phyloP scores from a whole-genome alignment of 92 coral and sea anemone genomes.

The Zoanthus gigantus region DNA sequence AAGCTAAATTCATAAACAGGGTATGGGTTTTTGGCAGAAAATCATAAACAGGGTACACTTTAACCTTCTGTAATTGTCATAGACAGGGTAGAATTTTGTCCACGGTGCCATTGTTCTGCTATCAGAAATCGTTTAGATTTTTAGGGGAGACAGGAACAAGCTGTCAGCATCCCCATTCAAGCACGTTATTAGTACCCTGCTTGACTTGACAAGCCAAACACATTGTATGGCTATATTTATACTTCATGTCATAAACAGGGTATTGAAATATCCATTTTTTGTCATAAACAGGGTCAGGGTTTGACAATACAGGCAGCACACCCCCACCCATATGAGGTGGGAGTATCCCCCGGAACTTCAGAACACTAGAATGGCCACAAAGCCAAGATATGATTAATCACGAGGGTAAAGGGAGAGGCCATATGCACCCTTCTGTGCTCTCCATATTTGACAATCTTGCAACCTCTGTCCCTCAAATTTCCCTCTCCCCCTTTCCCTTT shows the following conservation, averaged over 20 bases:
- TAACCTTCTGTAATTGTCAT: not conserved
- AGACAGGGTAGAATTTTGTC: slow-evolving; percentile 1
- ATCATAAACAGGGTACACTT: slow-evolving; percentile 14
- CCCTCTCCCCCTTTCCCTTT: not conserved
- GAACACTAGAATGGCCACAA: not conserved
- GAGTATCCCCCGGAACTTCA: no score
- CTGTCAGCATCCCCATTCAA: no score
- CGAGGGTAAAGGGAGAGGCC: not conserved
- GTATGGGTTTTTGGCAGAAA: slow-evolving; percentile 8
- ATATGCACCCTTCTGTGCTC: not conserved
- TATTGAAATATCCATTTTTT: not conserved
- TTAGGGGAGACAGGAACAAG: no score
- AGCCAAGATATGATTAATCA: slow-evolving; percentile 1
- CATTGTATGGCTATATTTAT: not conserved
- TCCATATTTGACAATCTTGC: not conserved
- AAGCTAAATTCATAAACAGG: slow-evolving; percentile 20
- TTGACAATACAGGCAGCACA: not conserved
- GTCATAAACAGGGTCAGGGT: slow-evolving; percentile 14
- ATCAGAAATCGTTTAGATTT: no score
- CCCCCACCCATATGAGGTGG: no score
- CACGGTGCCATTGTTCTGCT: no score
- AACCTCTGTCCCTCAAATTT: slow-evolving; percentile 7
- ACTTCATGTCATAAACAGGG: slow-evolving; percentile 12
- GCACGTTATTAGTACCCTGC: no score
- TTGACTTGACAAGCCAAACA: no score